phyloP scores from a whole-genome alignment of 2,888 invertebrate species.

The Scaptomyza cyrtandrae region DNA sequence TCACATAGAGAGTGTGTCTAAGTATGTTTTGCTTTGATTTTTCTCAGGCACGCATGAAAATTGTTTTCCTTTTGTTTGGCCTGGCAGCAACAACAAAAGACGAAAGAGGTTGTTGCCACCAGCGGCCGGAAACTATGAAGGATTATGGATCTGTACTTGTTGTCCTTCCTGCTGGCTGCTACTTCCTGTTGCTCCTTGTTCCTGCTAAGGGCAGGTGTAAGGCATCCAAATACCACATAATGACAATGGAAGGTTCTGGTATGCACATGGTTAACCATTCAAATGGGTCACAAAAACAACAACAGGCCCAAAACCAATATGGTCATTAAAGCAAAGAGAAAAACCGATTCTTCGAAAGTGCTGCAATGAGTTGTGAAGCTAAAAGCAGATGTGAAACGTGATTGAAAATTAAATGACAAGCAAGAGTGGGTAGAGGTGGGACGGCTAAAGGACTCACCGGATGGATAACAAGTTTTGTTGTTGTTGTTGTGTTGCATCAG shows the following conservation, averaged over 20 bases:
- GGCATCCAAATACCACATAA: constrained; percentile 46
- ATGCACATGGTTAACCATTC: constrained; percentile 23
- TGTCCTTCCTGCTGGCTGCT: constrained; percentile 9
- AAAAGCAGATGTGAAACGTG: constrained; percentile 21
- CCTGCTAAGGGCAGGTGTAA: constrained; percentile 35
- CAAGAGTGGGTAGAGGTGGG: neutral
- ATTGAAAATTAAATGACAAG: constrained; percentile 48
- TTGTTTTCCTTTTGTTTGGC: constrained; percentile 76
- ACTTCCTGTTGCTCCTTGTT: constrained; percentile 3
- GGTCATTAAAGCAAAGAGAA: constrained; percentile 32
- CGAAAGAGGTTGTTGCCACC: constrained; percentile 70
- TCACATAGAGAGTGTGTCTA: constrained; percentile 7
- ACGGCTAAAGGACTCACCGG: constrained; percentile 8
- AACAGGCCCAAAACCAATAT: constrained; percentile 11
- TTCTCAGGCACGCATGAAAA: constrained; percentile 75
- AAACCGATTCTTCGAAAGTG: neutral
- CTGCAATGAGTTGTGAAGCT: constrained; percentile 7
- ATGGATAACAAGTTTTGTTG: constrained; percentile 27
- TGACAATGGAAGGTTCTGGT: constrained; percentile 55
- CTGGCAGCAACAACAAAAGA: constrained; percentile 36
- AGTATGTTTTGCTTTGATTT: constrained; percentile 63
- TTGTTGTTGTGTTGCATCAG: constrained; percentile 29
- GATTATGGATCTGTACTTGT: constrained; percentile 52
- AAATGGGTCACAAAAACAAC: constrained; percentile 54
- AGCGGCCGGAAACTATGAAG: constrained; percentile 71